Evolutionary conservation across 2,113 vertebrate genomes (phyloP).

Genomic region (Dasypus novemcinctus): DNA sequence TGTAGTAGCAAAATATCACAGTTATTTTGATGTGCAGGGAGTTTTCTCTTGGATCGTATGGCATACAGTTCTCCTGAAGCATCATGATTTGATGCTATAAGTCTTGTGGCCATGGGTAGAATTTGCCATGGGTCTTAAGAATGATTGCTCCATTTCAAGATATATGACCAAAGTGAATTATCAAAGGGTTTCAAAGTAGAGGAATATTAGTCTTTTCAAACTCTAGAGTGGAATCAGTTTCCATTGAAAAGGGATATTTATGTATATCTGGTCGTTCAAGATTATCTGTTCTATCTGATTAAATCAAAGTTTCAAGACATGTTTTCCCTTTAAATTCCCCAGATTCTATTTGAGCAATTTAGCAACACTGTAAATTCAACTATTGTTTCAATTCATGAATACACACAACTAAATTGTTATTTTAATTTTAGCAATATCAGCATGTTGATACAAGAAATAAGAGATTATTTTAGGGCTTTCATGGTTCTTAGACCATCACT

Average conservation of each 20-base stretch:
- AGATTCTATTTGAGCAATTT: background rate
- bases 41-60: background rate
- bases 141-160: background rate
- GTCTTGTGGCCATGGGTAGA: background rate
- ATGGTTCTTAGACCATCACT: background rate
- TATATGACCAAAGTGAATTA: background rate
- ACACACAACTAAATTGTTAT: background rate
- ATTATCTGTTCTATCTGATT: background rate
- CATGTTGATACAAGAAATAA: background rate
- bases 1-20: background rate
- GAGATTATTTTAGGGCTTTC: background rate
- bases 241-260: background rate
- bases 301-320: background rate
- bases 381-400: background rate
- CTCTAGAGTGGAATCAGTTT: background rate
- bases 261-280: background rate
- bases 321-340: background rate
- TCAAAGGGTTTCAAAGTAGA: background rate
- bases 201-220: background rate
- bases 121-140: background rate
- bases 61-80: background rate
- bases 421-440: background rate
- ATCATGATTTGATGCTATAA: background rate
- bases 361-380: background rate
- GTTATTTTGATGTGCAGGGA: background rate